Evolutionary conservation across 2,888 invertebrate genomes (phyloP), one percentile per base, ranked within the genome.

Genomic region (Cryptophagus acutangulus): DNA sequence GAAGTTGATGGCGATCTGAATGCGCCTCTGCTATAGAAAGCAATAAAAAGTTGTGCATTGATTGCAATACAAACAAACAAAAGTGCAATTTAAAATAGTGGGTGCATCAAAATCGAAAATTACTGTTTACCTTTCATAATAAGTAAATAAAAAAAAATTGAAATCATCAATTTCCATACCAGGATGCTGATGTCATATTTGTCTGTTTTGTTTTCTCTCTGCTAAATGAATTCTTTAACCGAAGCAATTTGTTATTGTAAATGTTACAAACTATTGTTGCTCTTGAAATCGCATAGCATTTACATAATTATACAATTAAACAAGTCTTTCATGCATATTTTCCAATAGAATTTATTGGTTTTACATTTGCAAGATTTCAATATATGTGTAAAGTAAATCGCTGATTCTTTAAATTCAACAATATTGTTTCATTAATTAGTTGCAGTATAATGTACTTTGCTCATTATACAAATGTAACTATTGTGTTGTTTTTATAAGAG

Each of bases 181-280:
- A 31, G 31, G 31, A 31, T 31, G 31, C 31, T 31, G 31, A 31
- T 31, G 31, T 31, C 31, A 31, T 31, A 16, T 31, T 31, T 26
- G 26, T 26, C 26, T 26, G 26, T 26, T 26, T 3, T 26, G 26
- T 26, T 26, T 26, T 26, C n/a, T n/a, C n/a, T n/a, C 26, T 13
- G 26, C 26, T 13, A 26, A 26, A 26, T 26, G 26, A 26, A 26
- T 26, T 26, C 26, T 26, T 26, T 26, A 12, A 26, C 12, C 26
- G 26, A n/a, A 26, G 26, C 26, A 26, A 26, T 26, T 26, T 26
- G n/a, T 26, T 26, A 26, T 26, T 26, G 26, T 26, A 26, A 26
- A 26, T 26, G 26, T 13, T 13, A 26, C 26, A 26, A n/a, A n/a
- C 26, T n/a, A 26, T 26, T 26, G 26, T 26, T 26, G 9, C 26